Conservation (phyloP, 2,888 invertebrate species). For the Drepanosiphum platanoidis region DNA sequence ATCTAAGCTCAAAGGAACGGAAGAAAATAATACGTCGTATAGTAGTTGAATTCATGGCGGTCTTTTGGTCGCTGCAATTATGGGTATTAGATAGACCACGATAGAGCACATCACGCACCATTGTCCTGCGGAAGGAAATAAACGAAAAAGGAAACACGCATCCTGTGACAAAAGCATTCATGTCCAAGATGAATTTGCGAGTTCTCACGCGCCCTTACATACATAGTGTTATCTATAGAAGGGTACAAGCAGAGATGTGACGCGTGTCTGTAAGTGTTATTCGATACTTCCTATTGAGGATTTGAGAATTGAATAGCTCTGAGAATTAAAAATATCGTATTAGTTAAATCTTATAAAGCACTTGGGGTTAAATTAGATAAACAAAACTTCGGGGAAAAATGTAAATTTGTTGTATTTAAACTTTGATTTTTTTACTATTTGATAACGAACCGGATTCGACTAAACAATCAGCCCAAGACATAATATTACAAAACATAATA, state of each 20-base stretch:
- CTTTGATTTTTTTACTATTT: too few relatives aligned
- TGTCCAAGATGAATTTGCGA: conserved; percentile 50
- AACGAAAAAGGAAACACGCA: conserved; percentile 61
- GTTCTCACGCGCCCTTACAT: conserved; percentile 51
- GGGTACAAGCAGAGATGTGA: conserved; percentile 8
- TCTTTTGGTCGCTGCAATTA: conserved; percentile 15
- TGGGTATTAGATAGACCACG: conserved; percentile 42
- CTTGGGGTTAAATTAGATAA: too few relatives aligned
- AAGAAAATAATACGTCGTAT: conserved; percentile 32
- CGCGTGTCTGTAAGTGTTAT: conserved; percentile 35
- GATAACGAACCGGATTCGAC: too few relatives aligned
- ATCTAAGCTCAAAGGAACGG: conserved; percentile 9
- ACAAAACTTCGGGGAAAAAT: too few relatives aligned
- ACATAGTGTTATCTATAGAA: conserved; percentile 30
- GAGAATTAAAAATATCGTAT: background rate
- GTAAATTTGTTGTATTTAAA: background rate
- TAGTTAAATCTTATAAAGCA: too few relatives aligned
- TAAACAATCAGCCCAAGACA: background rate
- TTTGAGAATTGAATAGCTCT: conserved; percentile 17
- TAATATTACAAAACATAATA: background rate
- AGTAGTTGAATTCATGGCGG: conserved; percentile 55
- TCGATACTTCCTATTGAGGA: conserved; percentile 47
- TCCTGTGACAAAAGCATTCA: conserved; percentile 52
- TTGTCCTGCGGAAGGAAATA: conserved; percentile 52
- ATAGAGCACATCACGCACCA: conserved; percentile 58